These are phyloP conservation scores for Gymnothorax javanicus DNA, from an alignment of 2,797 vertebrate genomes.

Conservation along the genomic window DNA sequence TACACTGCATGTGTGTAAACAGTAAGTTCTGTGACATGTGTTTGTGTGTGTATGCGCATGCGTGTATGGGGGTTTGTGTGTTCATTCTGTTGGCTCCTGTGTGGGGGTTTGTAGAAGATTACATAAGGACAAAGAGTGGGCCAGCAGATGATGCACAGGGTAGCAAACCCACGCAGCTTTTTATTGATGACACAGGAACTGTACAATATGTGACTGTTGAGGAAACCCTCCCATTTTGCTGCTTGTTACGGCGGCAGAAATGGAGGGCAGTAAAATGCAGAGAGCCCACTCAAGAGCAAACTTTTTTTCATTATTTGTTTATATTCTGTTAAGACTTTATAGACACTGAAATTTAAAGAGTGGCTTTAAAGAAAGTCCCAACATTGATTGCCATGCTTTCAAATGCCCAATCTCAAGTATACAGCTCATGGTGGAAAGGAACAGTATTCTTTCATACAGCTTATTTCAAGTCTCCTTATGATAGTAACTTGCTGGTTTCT, in stretches of 20 bases:
- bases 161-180: conserved; percentile 10
- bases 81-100: background rate
- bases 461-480: background rate
- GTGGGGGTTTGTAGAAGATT: background rate
- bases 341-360: background rate
- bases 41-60: background rate
- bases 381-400: background rate
- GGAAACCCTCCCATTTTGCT: conserved; percentile 1
- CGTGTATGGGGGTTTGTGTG: conserved; percentile 14
- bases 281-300: background rate
- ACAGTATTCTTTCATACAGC: background rate
- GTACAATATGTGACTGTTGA: background rate
- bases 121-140: conserved; percentile 9
- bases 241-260: background rate
- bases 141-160: conserved; percentile 20
- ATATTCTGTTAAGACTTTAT: background rate
- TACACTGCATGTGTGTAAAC: background rate
- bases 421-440: background rate
- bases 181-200: conserved; percentile 2
- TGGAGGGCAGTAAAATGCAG: background rate
- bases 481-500: background rate
- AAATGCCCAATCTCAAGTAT: background rate
- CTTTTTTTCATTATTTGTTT: background rate
- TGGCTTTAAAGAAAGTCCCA: background rate
- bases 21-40: background rate